Evolutionary conservation across 2,888 invertebrate species (phyloP), one percentile per base, ranked within the genome.

Genomic region (Eulithis prunata): DNA sequence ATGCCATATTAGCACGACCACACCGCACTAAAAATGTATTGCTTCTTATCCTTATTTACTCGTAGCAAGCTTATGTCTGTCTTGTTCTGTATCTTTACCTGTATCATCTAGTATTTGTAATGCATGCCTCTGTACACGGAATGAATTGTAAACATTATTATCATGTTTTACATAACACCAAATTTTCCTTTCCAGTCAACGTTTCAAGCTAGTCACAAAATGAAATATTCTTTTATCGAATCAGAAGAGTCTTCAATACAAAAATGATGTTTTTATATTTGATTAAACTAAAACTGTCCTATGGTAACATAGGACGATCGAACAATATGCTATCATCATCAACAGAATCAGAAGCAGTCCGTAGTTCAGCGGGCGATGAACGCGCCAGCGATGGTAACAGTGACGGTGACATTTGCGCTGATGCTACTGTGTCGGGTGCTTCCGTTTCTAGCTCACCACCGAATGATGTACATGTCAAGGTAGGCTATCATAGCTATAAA

Each of bases 371-470:
- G 45, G 90, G 91, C 7, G 92, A 93, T 72, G 92, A 92, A 77
- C 88, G 91, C 32, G 90, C 86, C 57, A 91, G 91, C 57, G 92
- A 93, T 54, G 91, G 91, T n/a, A 91, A 91, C 71, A 91, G 91
- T 28, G 93, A 93, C 57, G 90, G 86, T 0, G 91, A 93, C 72
- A 78, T 84, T 6, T 89, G 91, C 10, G 87, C 85, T 3, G 93
- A 90, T 69, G 91, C 93, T 60, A 88, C 88, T 13, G 91, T 88
- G 58, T 91, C 91, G 58, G 94, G 90, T 43, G 94, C 90, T 0
- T 89, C 93, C 4, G 90, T 93, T 2, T 92, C 94, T 70, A 93
- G 94, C 82, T 94, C 94, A 21, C 93, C 94, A 58, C 91, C 92
- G 58, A 94, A 94, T 78, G 94, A 95, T 70, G 79, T 64, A 53